phyloP scores from a whole-genome alignment of 37 sponge, comb jelly and placozoan species.

The Ianthella basta region DNA sequence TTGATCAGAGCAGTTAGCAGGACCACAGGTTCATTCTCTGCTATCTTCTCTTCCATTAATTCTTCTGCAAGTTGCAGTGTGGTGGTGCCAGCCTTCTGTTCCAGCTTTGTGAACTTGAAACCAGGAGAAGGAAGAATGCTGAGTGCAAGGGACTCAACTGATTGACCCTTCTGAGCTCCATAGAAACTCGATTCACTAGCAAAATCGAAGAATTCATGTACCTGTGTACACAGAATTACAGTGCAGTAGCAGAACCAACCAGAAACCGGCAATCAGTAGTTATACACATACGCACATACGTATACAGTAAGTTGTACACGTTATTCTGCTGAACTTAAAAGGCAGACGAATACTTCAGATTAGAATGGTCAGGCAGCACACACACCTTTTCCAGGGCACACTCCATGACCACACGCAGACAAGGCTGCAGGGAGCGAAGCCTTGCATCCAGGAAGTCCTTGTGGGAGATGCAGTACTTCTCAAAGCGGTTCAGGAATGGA shows the following conservation, averaged over 20 bases:
- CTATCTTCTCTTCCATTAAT: neutral
- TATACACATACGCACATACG: no score
- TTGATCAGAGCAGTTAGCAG: neutral
- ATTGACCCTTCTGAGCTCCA: conserved; percentile 33
- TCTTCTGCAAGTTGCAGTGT: neutral
- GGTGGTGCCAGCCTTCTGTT: neutral
- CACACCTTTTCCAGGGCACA: conserved; percentile 68
- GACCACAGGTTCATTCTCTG: neutral
- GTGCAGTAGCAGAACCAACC: no score
- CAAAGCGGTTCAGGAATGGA: conserved; percentile 87
- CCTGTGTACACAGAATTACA: no score
- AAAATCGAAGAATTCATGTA: conserved; percentile 23
- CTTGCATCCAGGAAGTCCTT: conserved; percentile 44
- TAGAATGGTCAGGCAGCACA: no score
- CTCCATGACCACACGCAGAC: conserved; percentile 48
- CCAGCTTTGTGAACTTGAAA: conserved; percentile 1
- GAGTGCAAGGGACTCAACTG: conserved; percentile 61
- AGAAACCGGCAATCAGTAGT: no score
- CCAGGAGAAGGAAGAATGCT: conserved; percentile 42
- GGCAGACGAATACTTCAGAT: no score
- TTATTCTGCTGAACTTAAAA: no score
- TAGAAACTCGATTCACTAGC: conserved; percentile 41
- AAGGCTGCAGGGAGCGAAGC: conserved; percentile 62
- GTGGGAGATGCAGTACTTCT: conserved; percentile 75
- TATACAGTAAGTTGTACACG: no score